These are phyloP conservation scores for Psylliodes chrysocephalus DNA, from an alignment of 2,888 invertebrate genomes.

Conservation along the genomic window DNA sequence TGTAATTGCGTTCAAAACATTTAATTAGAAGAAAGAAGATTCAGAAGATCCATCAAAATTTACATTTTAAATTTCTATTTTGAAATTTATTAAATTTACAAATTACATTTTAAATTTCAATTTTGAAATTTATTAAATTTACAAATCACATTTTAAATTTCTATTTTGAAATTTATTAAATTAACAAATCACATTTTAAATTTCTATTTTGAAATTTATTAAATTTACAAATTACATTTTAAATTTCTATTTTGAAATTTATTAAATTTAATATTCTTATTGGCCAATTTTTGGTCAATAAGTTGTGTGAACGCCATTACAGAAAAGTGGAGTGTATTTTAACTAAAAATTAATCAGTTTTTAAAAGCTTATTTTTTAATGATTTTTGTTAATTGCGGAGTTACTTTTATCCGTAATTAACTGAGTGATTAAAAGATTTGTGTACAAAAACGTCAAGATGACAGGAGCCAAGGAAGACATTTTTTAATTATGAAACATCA, in stretches of 20 bases:
- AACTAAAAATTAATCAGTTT: too few relatives aligned
- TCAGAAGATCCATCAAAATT: too few relatives aligned
- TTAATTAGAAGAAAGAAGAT: background rate
- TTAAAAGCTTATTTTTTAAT: too few relatives aligned
- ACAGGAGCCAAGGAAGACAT: too few relatives aligned
- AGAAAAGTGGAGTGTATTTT: background rate
- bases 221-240: too few relatives aligned
- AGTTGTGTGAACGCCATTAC: background rate
- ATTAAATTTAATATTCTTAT: too few relatives aligned
- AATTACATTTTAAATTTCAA: too few relatives aligned
- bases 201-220: background rate
- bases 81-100: background rate
- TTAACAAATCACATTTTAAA: too few relatives aligned
- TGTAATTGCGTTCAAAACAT: conserved; percentile 42
- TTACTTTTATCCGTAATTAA: background rate
- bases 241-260: background rate
- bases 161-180: background rate
- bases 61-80: background rate
- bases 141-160: too few relatives aligned
- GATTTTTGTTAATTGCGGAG: too few relatives aligned
- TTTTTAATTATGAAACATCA: too few relatives aligned
- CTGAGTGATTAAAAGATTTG: conserved; percentile 8
- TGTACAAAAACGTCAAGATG: background rate
- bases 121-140: background rate
- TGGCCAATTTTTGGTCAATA: background rate